Conservation (phyloP, 2,888 invertebrate genomes). For the Pollenia angustigena region DNA sequence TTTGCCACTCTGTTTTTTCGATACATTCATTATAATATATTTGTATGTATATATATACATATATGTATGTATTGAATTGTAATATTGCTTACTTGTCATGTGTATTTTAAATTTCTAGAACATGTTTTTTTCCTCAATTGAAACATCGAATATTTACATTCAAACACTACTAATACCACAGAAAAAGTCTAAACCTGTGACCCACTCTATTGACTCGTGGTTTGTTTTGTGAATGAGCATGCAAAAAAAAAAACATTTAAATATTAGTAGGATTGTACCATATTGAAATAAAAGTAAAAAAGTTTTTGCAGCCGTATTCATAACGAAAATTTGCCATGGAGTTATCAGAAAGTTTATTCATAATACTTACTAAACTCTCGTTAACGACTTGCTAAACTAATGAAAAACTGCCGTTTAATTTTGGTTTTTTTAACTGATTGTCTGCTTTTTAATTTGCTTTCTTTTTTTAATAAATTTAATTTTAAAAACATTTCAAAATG, state of each 20-base stretch:
- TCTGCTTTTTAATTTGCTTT: no score
- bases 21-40: neutral
- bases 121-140: neutral
- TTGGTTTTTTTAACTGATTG: no score
- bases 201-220: constrained; percentile 52
- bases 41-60: no score
- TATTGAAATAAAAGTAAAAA: no score
- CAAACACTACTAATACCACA: constrained; percentile 17
- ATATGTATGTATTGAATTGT: neutral
- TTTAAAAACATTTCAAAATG: no score
- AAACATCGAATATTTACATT: constrained; percentile 39
- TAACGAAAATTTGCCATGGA: no score
- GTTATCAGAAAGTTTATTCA: no score
- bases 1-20: constrained; percentile 2
- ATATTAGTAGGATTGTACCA: neutral
- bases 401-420: no score
- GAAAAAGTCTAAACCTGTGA: constrained; percentile 30
- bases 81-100: constrained; percentile 18
- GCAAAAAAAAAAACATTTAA: neutral
- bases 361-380: no score
- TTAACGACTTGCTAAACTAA: no score
- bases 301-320: no score
- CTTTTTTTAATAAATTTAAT: no score
- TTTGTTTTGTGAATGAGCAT: neutral
- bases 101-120: constrained; percentile 19